Evolutionary conservation across 2,113 vertebrate species (phyloP), one percentile per base, ranked within the genome.

Genomic region (Zosterops lateralis): DNA sequence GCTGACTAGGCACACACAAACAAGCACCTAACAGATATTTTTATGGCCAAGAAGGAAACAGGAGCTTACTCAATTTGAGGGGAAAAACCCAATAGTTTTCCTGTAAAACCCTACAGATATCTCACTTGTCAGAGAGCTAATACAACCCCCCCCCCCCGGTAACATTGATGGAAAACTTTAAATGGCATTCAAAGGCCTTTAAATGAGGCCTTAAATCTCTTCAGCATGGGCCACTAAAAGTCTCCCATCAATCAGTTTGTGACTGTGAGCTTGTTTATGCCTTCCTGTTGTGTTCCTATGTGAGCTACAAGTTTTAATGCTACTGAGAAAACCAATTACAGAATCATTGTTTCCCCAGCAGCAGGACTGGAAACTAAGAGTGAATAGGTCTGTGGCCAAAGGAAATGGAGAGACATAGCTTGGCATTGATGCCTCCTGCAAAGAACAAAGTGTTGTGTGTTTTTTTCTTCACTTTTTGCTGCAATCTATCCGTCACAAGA

Each of bases 1-100:
- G 7, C 5, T 74, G 26, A 0, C 4, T 56, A 14, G 10, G 9
- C 10, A 21, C 4, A 66, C 16, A 47, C 0, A 9, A 40, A 45
- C 5, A 19, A 68, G 5, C 28, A 66, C 8, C 9, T 50, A 60
- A 34, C 1, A 50, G 17, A 8, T 66, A 40, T 24, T 51, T 78
- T 64, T 77, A 50, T 26, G 83, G 26, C 7, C 19, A 45, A 64
- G 32, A 56, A 74, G 11, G 10, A 92, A 73, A 62, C 1, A 31
- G 16, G 13, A 77, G 14, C 11, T 58, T 56, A 58, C 60, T 66
- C 50, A 80, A 6, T 50, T 17, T 67, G 34, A 50, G 38, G 53
- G 4, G 19, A 56, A 93, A 70, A 45, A 3, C 0, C 26, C 7
- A 54, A n/a, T 5, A 1, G 3, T 58, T 38, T 67, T 93, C n/a